Conservation (phyloP, 2,888 invertebrate genomes). For the Adineta ricciae region DNA sequence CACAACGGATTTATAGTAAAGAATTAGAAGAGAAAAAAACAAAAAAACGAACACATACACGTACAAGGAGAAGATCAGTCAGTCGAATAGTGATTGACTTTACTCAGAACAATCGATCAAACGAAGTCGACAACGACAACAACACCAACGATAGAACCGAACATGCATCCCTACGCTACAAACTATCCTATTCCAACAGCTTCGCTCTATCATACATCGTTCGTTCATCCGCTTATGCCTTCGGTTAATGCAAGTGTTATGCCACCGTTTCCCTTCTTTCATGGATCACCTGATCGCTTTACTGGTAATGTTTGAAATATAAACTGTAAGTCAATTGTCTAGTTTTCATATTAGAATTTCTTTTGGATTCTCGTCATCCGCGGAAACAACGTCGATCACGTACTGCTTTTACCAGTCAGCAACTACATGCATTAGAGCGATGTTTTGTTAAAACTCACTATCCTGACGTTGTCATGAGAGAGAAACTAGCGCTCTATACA, state of each 20-base stretch:
- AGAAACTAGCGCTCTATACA: slow-evolving; percentile 51
- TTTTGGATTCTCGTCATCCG: slow-evolving; percentile 38
- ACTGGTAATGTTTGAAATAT: neutral
- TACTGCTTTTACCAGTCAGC: slow-evolving; percentile 53
- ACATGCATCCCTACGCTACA: neutral
- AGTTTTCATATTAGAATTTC: neutral
- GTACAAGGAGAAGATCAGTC: slow-evolving; percentile 9
- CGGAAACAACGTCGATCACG: slow-evolving; percentile 51
- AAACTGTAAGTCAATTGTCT: too few relatives aligned
- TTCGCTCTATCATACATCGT: neutral
- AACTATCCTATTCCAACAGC: neutral
- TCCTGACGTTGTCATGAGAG: slow-evolving; percentile 52
- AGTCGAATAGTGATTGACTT: slow-evolving; percentile 5
- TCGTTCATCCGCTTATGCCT: neutral
- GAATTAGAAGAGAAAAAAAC: neutral
- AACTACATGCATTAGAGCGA: slow-evolving; percentile 50
- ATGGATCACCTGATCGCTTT: neutral
- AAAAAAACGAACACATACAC: neutral
- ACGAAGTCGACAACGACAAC: neutral
- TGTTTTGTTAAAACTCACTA: slow-evolving; percentile 52
- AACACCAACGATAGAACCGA: neutral
- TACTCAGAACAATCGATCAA: neutral
- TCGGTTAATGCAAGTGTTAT: neutral
- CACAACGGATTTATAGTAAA: slow-evolving; percentile 5
- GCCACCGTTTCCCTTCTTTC: neutral